phyloP scores from a whole-genome alignment of 2,888 invertebrate genomes.

The Mycalesis mineus region DNA sequence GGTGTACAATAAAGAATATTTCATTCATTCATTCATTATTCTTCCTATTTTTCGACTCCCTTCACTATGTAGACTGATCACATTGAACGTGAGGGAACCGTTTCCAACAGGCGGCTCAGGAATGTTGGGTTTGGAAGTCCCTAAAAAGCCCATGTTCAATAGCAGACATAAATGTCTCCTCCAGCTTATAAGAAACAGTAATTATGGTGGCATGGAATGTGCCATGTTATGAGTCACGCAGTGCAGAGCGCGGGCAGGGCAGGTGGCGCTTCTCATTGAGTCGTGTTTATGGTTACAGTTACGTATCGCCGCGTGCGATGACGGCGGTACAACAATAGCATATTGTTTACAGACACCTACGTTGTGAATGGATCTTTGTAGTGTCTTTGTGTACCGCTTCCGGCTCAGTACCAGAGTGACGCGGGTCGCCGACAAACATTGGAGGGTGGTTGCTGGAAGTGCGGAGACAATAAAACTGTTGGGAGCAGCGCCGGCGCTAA shows the following conservation, averaged over 20 bases:
- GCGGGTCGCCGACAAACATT: background rate
- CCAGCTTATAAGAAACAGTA: too few relatives aligned
- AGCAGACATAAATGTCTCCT: too few relatives aligned
- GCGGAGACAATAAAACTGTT: background rate
- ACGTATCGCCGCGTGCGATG: background rate
- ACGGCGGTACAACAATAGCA: background rate
- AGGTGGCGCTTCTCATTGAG: background rate
- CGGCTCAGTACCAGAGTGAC: background rate
- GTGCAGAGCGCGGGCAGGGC: background rate
- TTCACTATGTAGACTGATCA: too few relatives aligned
- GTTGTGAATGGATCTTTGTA: background rate
- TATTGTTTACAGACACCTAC: background rate
- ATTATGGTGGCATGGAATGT: too few relatives aligned
- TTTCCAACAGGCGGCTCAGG: too few relatives aligned
- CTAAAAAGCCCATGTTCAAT: too few relatives aligned
- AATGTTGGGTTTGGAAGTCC: too few relatives aligned
- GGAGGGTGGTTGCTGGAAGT: background rate
- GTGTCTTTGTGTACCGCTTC: background rate
- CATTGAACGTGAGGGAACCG: too few relatives aligned
- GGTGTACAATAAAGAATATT: too few relatives aligned
- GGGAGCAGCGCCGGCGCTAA: constrained; percentile 1
- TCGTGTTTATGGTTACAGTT: background rate
- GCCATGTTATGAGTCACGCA: background rate
- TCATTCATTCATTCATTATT: too few relatives aligned
- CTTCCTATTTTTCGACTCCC: too few relatives aligned